Evolutionary conservation across 2,113 vertebrate species (phyloP), one percentile per base, ranked within the genome.

Genomic region (Verasper variegatus): DNA sequence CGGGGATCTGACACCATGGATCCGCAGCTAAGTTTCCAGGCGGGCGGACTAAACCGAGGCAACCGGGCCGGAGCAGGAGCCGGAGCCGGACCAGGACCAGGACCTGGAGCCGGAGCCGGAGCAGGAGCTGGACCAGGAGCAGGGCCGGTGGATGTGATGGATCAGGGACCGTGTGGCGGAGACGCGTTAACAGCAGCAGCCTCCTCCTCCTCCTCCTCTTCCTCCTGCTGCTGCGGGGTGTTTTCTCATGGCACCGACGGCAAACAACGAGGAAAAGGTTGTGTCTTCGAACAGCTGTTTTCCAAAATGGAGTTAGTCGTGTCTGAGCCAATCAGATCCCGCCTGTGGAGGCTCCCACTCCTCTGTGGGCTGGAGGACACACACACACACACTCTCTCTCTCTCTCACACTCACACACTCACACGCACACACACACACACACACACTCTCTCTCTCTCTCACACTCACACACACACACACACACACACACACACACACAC

Each of bases 291-390:
- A 94, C 94, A 95, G 93, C 94, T 95, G 94, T 93, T 95, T 90
- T 93, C 93, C 93, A 94, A 94, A 94, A 95, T 94, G 94, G 94
- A 94, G 94, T 92, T 92, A 81, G 83, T 68, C 85, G 45, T 60
- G 85, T 75, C 11, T 10, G 89, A 89, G 86, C 94, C 94, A 94
- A 94, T 94, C 90, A 90, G 63, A 74, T 75, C 37, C 15, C 18
- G 65, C 5, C 77, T 62, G 79, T 54, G 80, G 72, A 80, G 82
- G 80, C 77, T 91, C 85, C 83, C 78, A 68, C 83, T 84, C 79
- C 81, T 77, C 78, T 40, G 89, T 81, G 82, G 88, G 87, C 79
- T 87, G 85, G 74, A 79, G 68, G 40, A 35, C 31, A 26, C 66
- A 56, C 82, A 37, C 80, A 56, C 71, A 26, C 80, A 10, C 20